Percentiles rank a stretch among this genome's conserved stretches.
Conservation (phyloP, 2,113 vertebrate species). For the Myrmecophaga tridactyla region DNA sequence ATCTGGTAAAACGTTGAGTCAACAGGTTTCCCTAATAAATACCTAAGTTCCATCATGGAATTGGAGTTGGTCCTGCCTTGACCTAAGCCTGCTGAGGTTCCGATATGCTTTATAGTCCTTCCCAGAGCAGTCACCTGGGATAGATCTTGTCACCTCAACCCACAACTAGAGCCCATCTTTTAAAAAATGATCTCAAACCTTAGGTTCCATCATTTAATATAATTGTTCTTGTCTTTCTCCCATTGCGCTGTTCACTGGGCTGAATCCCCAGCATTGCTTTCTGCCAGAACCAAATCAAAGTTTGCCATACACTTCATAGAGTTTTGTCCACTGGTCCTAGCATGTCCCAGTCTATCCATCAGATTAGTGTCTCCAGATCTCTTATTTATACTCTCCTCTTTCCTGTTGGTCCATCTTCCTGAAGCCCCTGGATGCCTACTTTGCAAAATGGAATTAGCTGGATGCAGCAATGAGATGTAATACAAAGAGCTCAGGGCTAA, state of each 20-base stretch:
- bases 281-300: background rate
- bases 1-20: background rate
- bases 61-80: background rate
- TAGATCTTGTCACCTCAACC: background rate
- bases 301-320: background rate
- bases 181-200: background rate
- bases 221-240: background rate
- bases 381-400: background rate
- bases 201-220: background rate
- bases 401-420: background rate
- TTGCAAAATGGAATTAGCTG: background rate
- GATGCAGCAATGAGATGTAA: background rate
- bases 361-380: background rate
- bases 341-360: background rate
- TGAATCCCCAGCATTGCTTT: background rate
- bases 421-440: background rate
- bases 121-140: background rate
- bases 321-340: background rate
- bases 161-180: background rate
- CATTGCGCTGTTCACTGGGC: background rate
- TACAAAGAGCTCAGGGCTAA: background rate
- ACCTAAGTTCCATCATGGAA: background rate
- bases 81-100: background rate
- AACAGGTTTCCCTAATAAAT: background rate
- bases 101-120: background rate